A percentile compares a stretch with the other conserved stretches of the same genome.
Conservation (phyloP, 2,797 vertebrate genomes). For the Linurgus olivaceus region DNA sequence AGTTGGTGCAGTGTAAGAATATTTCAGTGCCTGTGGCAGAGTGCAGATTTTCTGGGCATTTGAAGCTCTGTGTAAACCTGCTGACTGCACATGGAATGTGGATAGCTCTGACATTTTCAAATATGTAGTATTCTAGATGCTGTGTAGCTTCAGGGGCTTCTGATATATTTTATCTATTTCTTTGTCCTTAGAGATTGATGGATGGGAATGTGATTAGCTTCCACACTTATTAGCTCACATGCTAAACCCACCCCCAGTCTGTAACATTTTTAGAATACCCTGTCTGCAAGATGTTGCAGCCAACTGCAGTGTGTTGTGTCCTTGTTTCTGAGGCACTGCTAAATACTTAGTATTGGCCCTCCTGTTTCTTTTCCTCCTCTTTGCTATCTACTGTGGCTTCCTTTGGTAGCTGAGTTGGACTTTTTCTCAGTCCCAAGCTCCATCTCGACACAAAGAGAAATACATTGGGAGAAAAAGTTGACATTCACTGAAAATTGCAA, state of each 20-base stretch:
- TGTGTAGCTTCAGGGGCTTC: neutral
- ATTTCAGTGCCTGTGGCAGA: neutral
- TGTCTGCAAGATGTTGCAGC: neutral
- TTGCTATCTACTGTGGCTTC: neutral
- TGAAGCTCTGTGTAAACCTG: neutral
- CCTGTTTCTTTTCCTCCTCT: neutral
- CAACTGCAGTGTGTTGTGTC: neutral
- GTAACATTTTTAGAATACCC: neutral
- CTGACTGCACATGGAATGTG: neutral
- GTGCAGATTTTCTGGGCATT: neutral
- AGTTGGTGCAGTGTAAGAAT: neutral
- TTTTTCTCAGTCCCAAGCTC: neutral
- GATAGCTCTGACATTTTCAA: constrained; percentile 4
- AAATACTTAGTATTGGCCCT: neutral
- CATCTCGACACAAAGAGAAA: neutral
- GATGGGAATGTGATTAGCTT: neutral
- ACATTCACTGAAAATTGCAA: neutral
- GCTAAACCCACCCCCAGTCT: neutral
- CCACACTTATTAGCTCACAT: neutral
- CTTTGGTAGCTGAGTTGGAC: neutral
- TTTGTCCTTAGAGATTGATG: neutral
- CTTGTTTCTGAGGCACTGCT: neutral
- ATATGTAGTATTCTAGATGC: neutral
- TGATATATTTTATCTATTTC: constrained; percentile 13
- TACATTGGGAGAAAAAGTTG: neutral